phyloP scores from a whole-genome alignment of 2,797 vertebrate species.

The Peromyscus attwateri region DNA sequence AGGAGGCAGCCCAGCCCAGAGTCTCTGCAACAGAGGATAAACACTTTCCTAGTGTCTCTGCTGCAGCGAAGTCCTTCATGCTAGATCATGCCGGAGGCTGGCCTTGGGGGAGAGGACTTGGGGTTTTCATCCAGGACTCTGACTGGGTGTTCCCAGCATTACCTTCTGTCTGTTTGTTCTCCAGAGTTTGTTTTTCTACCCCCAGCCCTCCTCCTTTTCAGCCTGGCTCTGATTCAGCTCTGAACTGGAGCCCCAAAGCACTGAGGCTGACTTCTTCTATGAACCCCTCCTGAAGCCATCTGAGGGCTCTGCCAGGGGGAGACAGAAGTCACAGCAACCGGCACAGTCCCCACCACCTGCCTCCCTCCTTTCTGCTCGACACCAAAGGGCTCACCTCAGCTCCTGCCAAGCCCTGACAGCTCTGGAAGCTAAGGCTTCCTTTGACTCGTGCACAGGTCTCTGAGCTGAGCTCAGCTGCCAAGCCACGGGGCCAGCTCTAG shows the following conservation, averaged over 20 bases:
- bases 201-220: constrained; percentile 64
- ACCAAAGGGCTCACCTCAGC: constrained; percentile 22
- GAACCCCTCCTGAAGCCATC: constrained; percentile 72
- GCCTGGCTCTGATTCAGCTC: constrained; percentile 70
- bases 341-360: constrained; percentile 47
- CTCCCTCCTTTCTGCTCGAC: not conserved
- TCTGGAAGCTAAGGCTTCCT: constrained; percentile 62
- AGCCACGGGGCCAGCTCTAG: constrained; percentile 80
- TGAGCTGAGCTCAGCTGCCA: constrained; percentile 70
- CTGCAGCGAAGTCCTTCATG: not conserved
- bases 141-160: constrained; percentile 60
- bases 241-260: constrained; percentile 73
- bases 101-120: not conserved
- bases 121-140: constrained; percentile 14
- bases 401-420: constrained; percentile 73
- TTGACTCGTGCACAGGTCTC: constrained; percentile 71
- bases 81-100: not conserved
- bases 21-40: not conserved
- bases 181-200: constrained; percentile 53
- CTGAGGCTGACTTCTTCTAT: constrained; percentile 74
- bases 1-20: constrained; percentile 9
- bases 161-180: constrained; percentile 75
- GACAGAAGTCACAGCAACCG: constrained; percentile 42
- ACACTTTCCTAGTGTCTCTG: not conserved
- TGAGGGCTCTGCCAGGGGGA: constrained; percentile 34